These are phyloP conservation scores for Cyphomyrmex costatus DNA, from an alignment of 1,140 invertebrate genomes.

Conservation along the genomic window DNA sequence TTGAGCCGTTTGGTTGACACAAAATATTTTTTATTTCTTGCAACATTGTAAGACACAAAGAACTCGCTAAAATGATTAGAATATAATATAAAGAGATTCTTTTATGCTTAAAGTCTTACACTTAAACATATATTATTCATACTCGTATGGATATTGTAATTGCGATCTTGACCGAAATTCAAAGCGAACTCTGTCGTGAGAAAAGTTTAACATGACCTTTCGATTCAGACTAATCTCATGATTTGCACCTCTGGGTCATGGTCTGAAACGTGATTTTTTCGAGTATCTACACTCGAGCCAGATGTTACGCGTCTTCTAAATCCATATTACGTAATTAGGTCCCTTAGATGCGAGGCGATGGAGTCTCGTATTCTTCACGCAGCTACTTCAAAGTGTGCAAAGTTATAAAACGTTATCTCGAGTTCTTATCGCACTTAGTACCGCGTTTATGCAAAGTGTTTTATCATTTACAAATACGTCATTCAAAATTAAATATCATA, in stretches of 20 bases:
- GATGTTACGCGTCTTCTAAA: conserved; percentile 48
- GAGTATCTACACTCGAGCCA: conserved; percentile 37
- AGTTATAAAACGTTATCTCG: conserved; percentile 36
- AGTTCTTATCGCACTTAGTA: not conserved
- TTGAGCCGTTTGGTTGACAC: too few species aligned
- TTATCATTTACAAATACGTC: not conserved
- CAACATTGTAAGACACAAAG: not conserved
- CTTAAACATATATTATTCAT: not conserved
- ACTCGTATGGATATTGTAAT: not conserved
- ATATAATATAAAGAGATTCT: not conserved
- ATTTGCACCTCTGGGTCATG: conserved; percentile 37
- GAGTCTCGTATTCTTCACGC: conserved; percentile 24
- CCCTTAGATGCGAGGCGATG: conserved; percentile 7
- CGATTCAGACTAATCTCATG: conserved; percentile 6
- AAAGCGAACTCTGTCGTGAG: not conserved
- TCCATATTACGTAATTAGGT: conserved; percentile 44
- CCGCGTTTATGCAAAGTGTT: not conserved
- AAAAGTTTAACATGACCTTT: conserved; percentile 40
- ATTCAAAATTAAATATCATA: not conserved
- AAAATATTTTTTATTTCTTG: too few species aligned
- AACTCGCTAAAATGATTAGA: not conserved
- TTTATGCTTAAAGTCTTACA: not conserved
- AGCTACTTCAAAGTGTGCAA: not conserved
- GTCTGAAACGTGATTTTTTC: conserved; percentile 39
- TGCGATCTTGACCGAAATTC: conserved; percentile 21